These are phyloP conservation scores for Acrocephalus arundinaceus DNA, from an alignment of 2,113 vertebrate genomes.

Conservation along the genomic window DNA sequence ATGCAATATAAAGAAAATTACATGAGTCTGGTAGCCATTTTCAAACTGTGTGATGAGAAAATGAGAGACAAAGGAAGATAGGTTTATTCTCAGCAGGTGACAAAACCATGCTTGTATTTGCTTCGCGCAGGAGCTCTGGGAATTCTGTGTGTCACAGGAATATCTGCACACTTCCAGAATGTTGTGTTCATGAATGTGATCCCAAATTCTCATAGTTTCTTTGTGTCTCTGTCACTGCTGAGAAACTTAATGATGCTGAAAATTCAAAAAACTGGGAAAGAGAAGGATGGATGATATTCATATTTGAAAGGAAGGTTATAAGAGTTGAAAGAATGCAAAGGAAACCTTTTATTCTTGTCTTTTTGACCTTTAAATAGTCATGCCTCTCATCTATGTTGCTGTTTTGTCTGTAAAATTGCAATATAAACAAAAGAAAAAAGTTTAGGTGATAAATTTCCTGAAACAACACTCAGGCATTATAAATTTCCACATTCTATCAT, in stretches of 20 bases:
- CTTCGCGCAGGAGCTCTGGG: not conserved
- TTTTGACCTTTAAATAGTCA: not conserved
- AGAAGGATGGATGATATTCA: not conserved
- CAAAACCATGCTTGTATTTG: not conserved
- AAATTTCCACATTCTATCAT: not conserved
- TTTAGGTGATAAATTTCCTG: not conserved
- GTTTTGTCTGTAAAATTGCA: not conserved
- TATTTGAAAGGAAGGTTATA: not conserved
- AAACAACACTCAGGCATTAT: not conserved
- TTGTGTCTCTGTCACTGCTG: not conserved
- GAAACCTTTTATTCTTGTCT: not conserved
- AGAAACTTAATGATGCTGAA: constrained; percentile 14
- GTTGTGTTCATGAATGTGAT: not conserved
- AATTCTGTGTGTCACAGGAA: not conserved
- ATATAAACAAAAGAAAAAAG: not conserved
- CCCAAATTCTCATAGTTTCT: not conserved
- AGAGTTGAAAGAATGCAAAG: not conserved
- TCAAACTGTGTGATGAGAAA: not conserved
- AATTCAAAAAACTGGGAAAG: not conserved
- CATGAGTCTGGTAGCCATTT: not conserved
- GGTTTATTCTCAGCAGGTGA: not conserved
- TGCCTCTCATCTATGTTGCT: not conserved
- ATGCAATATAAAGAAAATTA: not conserved
- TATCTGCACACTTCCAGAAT: not conserved
- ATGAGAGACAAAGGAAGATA: not conserved